Evolutionary conservation across 2,888 invertebrate species (phyloP), one percentile per base, ranked within the genome.

Genomic region (Crossocerus cetratus): DNA sequence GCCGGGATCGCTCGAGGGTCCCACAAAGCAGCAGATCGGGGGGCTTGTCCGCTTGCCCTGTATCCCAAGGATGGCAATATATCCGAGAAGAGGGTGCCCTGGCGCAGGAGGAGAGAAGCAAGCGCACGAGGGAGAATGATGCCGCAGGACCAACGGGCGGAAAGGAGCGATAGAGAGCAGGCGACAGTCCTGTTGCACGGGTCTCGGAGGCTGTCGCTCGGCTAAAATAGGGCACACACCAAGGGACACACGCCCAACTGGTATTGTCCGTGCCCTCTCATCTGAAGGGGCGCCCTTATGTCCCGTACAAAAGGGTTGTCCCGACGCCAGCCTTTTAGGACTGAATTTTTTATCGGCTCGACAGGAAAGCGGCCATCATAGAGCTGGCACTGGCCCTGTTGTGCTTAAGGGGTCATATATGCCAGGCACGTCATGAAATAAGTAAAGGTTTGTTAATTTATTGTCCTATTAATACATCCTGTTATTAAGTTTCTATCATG

Each of bases 291-390:
- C 86, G 85, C 89, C 89, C 88, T 88, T 87, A 86, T 83, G 81
- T 81, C 82, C 81, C 74, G 69, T 67, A 72, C 72, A 88, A 89
- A 32, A 88, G 89, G 88, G 86, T 88, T 88, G 84, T 80, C 82
- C 80, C 70, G 70, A 79, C 74, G 69, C 77, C 77, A 68, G 74
- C 71, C 79, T 79, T 68, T 80, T 64, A 81, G 83, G 83, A 84
- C 83, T 86, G 83, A 84, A 86, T 86, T 87, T 88, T 88, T 87
- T 86, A 88, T 87, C 79, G 84, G 78, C 62, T 76, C 83, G 83
- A 86, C 89, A 88, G 88, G 87, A 88, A 88, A 88, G 86, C 89
- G 86, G 87, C 89, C 89, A 89, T 89, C 88, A 87, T 86, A 83
- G 49, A 32, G 32, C 32, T 11, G 32, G 5, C 32, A 32, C 32